Evolutionary conservation across 1,140 invertebrate genomes (phyloP), one percentile per base, ranked within the genome.

Genomic region (Paramacrobiotus metropolitanus): DNA sequence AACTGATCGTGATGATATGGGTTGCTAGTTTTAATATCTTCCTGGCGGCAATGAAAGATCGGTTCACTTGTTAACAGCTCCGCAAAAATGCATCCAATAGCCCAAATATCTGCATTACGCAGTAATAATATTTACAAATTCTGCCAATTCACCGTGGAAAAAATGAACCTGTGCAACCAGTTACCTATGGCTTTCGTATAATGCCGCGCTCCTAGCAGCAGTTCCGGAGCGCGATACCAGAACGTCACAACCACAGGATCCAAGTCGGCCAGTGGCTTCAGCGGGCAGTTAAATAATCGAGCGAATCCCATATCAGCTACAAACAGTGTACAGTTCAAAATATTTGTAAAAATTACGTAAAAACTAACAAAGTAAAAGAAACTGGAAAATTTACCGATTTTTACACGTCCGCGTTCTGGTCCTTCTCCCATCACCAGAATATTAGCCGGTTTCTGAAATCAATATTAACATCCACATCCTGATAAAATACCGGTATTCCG

Each of bases 161-260:
- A n/a, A n/a, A n/a, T n/a, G n/a, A n/a, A n/a, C n/a, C n/a, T n/a
- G n/a, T n/a, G n/a, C n/a, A 21, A 3, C 29, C 29, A 66, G 2
- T 67, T n/a, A 59, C 61, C 18, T 18, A 44, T 29, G 59, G 65
- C 68, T 67, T 78, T 78, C 44, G 90, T 90, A 75, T 98, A 98
- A 74, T 98, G 93, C 66, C 87, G 83, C 2, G 94, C 92, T 30
- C 94, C 95, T 44, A 99, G 77, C 44, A 99, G 74, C 59, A 99
- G 74, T 77, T 99, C 94, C 1, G 93, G 93, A 15, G 93, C 93
- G 71, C 93, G 79, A 74, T 98, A 99, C 95, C 95, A 99, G 78
- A 99, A 99, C 64, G 95, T 99, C 18, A 99, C 95, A 48, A 99
- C 95, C 28, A 99, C 95, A 55, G 95, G 95, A 80, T 99, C 95